A percentile compares a stretch with the other conserved stretches of the same genome.
phyloP scores from a whole-genome alignment of 2,888 invertebrate species.

The Sarcophaga subvicina region DNA sequence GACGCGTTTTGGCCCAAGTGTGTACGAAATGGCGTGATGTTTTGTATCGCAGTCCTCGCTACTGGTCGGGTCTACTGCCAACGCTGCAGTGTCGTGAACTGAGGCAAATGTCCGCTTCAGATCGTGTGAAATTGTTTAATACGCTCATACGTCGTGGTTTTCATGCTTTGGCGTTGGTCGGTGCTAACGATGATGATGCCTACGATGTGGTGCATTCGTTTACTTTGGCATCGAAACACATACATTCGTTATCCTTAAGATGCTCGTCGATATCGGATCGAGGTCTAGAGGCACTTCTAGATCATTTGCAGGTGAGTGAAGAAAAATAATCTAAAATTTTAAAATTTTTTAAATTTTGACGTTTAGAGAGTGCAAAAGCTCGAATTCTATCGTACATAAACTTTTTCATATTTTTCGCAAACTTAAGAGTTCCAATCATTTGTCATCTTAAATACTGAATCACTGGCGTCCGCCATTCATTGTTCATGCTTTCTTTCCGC shows the following conservation, averaged over 20 bases:
- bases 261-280: constrained; percentile 96
- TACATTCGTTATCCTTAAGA: constrained; percentile 92
- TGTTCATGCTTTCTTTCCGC: no score
- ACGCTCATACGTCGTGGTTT: constrained; percentile 93
- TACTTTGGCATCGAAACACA: constrained; percentile 90
- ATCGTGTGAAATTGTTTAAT: constrained; percentile 87
- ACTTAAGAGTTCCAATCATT: no score
- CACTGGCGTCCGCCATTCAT: no score
- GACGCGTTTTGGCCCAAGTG: constrained; percentile 91
- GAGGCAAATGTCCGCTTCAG: constrained; percentile 84
- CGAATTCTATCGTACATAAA: no score
- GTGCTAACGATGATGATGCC: constrained; percentile 94
- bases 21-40: constrained; percentile 94
- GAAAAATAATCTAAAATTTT: no score
- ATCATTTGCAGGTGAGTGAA: constrained; percentile 90
- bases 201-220: constrained; percentile 93
- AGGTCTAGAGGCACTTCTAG: constrained; percentile 93
- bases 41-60: constrained; percentile 92
- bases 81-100: constrained; percentile 93
- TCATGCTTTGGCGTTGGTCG: constrained; percentile 91
- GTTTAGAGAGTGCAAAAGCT: no score
- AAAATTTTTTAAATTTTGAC: no score
- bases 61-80: constrained; percentile 93
- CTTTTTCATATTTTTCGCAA: no score
- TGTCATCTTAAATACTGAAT: no score